phyloP scores from a whole-genome alignment of 1,140 invertebrate genomes.

The Battus philenor region DNA sequence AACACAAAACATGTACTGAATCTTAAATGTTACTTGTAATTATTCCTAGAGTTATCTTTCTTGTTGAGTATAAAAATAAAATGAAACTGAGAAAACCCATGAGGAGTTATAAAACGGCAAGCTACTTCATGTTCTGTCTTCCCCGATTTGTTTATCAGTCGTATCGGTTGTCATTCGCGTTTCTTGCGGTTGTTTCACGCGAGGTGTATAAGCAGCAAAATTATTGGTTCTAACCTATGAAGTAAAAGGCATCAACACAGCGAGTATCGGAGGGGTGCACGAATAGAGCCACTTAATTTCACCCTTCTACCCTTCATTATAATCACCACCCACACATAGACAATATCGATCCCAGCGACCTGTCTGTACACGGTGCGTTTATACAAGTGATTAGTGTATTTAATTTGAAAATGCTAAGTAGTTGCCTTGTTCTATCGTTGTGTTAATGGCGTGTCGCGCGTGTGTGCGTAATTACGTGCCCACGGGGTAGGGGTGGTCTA shows the following conservation, averaged over 20 bases:
- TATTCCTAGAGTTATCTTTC: too few species aligned
- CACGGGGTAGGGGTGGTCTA: constrained; percentile 38
- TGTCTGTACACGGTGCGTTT: constrained; percentile 54
- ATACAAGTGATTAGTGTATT: constrained; percentile 74
- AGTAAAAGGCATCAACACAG: constrained; percentile 65
- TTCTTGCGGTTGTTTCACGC: constrained; percentile 1
- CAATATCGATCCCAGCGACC: constrained; percentile 51
- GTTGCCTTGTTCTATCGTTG: constrained; percentile 65
- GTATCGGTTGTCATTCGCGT: too few species aligned
- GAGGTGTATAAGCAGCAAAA: constrained; percentile 28
- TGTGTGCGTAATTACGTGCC: constrained; percentile 53
- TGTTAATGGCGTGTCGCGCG: constrained; percentile 33
- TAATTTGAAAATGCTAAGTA: constrained; percentile 76
- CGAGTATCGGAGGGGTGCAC: constrained; percentile 54
- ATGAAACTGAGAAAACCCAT: too few species aligned
- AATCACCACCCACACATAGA: constrained; percentile 66
- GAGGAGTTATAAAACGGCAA: too few species aligned
- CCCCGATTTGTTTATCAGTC: too few species aligned
- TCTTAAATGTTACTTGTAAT: too few species aligned
- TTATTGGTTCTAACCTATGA: constrained; percentile 58
- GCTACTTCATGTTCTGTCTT: too few species aligned
- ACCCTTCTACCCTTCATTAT: constrained; percentile 72
- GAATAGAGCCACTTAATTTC: constrained; percentile 72
- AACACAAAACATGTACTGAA: too few species aligned
- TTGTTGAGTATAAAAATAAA: too few species aligned